Evolutionary conservation across 1,140 invertebrate genomes (phyloP).

Genomic region (Hetaerina americana): DNA sequence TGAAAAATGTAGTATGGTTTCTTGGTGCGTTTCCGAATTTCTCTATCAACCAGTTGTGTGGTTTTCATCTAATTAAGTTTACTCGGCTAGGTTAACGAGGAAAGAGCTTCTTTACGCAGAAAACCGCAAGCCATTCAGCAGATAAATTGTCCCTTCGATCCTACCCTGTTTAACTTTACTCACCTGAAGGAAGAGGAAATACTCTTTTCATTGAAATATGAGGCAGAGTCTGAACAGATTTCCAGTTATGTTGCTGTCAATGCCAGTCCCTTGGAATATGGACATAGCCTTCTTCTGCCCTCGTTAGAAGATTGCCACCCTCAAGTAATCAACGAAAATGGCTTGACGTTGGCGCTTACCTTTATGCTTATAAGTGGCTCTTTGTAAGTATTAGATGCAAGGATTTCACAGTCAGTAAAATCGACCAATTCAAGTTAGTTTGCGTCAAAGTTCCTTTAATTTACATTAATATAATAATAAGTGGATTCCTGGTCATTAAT

Average conservation of each 20-base stretch:
- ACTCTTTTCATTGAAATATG: conserved; percentile 30
- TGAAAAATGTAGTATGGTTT: too few species aligned
- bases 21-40: too few species aligned
- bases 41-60: too few species aligned
- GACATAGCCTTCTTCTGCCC: conserved; percentile 51
- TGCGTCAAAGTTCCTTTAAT: too few species aligned
- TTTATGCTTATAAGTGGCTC: conserved; percentile 35
- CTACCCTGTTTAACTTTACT: conserved; percentile 50
- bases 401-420: conserved; percentile 9
- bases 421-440: too few species aligned
- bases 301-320: conserved; percentile 38
- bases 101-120: conserved; percentile 42
- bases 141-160: conserved; percentile 44
- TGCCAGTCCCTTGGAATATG: conserved; percentile 52
- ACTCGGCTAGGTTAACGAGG: conserved; percentile 55
- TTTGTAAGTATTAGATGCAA: conserved; percentile 32
- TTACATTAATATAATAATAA: background rate
- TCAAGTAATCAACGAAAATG: conserved; percentile 39
- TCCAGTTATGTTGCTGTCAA: conserved; percentile 40
- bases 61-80: too few species aligned
- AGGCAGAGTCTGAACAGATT: conserved; percentile 25
- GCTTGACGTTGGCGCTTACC: conserved; percentile 33
- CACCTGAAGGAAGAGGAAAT: conserved; percentile 44
- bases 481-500: conserved; percentile 17
- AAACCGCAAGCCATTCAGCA: conserved; percentile 41